Percentiles rank a stretch among this genome's conserved stretches.
These are phyloP conservation scores for Crossocerus cetratus DNA, from an alignment of 2,888 invertebrate species.

Conservation along the genomic window DNA sequence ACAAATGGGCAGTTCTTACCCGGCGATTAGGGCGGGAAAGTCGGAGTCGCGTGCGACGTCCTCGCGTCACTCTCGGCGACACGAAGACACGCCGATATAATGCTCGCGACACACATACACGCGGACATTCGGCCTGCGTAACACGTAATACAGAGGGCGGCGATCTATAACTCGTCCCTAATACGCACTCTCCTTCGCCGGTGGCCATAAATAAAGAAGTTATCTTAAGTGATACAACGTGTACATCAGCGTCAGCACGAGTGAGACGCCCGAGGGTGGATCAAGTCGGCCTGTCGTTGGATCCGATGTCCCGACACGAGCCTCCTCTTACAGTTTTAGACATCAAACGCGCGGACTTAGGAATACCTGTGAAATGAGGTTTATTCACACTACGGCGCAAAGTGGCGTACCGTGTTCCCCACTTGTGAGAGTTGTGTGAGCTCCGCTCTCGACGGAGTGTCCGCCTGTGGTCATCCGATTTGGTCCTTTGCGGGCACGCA, in stretches of 20 bases:
- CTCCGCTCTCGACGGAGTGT: constrained; percentile 6
- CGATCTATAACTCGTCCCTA: constrained; percentile 3
- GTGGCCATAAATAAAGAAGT: constrained; percentile 45
- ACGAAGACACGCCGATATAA: neutral
- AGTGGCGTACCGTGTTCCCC: constrained; percentile 60
- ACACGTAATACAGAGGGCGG: no score
- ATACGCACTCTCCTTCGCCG: constrained; percentile 13
- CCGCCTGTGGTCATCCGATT: neutral
- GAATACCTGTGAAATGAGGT: constrained; percentile 62
- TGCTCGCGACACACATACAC: neutral
- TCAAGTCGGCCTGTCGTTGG: constrained; percentile 33
- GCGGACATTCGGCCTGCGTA: no score
- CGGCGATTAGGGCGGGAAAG: neutral
- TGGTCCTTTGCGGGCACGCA: no score
- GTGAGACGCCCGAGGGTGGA: constrained; percentile 22
- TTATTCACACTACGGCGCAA: constrained; percentile 63
- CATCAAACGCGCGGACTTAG: constrained; percentile 16
- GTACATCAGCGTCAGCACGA: constrained; percentile 21
- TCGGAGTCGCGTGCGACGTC: neutral
- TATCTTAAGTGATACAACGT: constrained; percentile 43
- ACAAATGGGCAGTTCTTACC: neutral
- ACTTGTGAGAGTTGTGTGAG: constrained; percentile 6
- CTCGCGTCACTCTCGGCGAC: neutral
- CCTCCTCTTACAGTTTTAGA: constrained; percentile 56
- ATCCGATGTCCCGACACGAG: constrained; percentile 63